Evolutionary conservation across 2,888 invertebrate genomes (phyloP).

Genomic region (Cephus pygmeus): DNA sequence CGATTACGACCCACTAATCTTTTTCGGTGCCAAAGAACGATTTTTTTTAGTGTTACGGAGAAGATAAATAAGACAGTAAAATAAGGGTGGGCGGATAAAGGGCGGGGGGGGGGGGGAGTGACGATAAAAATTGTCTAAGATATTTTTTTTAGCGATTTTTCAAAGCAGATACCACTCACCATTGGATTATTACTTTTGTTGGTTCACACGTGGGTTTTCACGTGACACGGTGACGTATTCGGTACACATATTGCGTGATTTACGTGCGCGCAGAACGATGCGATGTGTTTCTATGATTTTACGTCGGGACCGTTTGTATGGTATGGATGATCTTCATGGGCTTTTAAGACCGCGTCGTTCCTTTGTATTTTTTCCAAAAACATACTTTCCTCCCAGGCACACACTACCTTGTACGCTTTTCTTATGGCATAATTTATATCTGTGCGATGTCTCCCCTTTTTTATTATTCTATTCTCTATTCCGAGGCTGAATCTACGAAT

Average conservation of each 20-base stretch:
- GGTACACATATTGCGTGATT: neutral
- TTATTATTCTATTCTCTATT: neutral
- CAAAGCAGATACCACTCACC: neutral
- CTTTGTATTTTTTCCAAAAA: neutral
- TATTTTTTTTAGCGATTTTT: neutral
- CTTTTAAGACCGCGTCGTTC: neutral
- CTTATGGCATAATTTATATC: neutral
- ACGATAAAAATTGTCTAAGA: neutral
- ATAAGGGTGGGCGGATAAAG: constrained; percentile 4
- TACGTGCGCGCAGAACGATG: neutral
- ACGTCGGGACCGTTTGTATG: neutral
- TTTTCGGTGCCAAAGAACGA: neutral
- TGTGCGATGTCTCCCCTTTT: neutral
- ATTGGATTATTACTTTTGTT: neutral
- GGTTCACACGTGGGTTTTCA: neutral
- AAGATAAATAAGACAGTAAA: neutral
- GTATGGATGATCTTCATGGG: neutral
- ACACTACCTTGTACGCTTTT: neutral
- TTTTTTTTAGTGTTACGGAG: neutral
- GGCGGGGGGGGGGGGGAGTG: constrained; percentile 13
- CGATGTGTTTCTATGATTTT: neutral
- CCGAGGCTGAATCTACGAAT: neutral
- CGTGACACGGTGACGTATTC: neutral
- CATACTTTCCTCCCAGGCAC: neutral
- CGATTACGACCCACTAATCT: neutral